phyloP scores from a whole-genome alignment of 2,797 vertebrate species.

The Mycteria americana region DNA sequence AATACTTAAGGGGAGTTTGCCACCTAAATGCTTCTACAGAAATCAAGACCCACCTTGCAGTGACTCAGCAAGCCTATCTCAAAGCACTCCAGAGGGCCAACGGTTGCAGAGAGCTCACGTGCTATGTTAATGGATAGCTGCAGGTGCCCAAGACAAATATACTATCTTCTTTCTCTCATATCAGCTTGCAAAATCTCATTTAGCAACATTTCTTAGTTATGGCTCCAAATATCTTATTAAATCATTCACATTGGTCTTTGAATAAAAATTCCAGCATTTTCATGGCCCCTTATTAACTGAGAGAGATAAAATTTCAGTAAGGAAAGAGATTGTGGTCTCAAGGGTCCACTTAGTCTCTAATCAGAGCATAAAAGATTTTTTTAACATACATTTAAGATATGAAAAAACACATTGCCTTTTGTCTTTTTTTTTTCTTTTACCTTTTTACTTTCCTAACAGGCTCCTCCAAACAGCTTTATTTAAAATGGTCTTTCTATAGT shows the following conservation, averaged over 20 bases:
- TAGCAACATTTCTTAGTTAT: neutral
- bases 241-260: neutral
- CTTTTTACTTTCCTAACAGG: neutral
- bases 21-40: neutral
- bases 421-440: neutral
- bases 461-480: neutral
- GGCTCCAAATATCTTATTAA: neutral
- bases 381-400: neutral
- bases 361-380: neutral
- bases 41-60: neutral
- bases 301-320: constrained; percentile 32
- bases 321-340: neutral
- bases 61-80: neutral
- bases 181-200: neutral
- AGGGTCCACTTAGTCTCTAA: constrained; percentile 8
- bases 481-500: neutral
- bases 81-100: neutral
- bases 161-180: neutral
- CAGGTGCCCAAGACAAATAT: neutral
- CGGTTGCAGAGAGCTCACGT: neutral
- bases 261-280: constrained; percentile 10
- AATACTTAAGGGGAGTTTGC: neutral
- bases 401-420: neutral
- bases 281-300: neutral
- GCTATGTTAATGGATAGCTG: neutral